These are phyloP conservation scores for Drosophila saltans DNA, from an alignment of 1,140 invertebrate species.

Conservation along the genomic window DNA sequence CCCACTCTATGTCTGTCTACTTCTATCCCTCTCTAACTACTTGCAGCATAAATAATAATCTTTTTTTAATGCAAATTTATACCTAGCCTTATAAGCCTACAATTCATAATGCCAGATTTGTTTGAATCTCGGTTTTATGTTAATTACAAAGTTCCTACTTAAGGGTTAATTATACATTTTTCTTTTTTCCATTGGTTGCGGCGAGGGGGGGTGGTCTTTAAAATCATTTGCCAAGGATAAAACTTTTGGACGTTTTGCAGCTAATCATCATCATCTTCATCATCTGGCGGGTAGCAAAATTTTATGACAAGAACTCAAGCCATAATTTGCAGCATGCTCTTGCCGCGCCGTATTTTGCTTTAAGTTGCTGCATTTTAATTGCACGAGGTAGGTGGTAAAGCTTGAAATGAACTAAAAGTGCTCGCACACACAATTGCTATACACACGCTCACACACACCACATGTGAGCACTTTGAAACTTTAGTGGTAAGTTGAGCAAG, in stretches of 20 bases:
- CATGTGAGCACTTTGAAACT: slow-evolving; percentile 17
- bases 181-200: slow-evolving; percentile 31
- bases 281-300: slow-evolving; percentile 37
- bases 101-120: slow-evolving; percentile 39
- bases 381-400: slow-evolving; percentile 49
- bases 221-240: slow-evolving; percentile 45
- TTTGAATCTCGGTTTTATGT: slow-evolving; percentile 47
- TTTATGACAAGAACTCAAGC: slow-evolving; percentile 45
- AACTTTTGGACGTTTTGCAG: slow-evolving; percentile 55
- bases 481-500: slow-evolving; percentile 29
- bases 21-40: background rate
- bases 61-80: slow-evolving; percentile 25
- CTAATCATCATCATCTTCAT: slow-evolving; percentile 63
- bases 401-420: slow-evolving; percentile 43
- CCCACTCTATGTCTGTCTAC: background rate
- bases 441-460: background rate
- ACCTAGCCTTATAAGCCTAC: slow-evolving; percentile 25
- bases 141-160: slow-evolving; percentile 64
- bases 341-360: background rate
- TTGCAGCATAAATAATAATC: slow-evolving; percentile 54
- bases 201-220: slow-evolving; percentile 5
- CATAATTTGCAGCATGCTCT: slow-evolving; percentile 47
- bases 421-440: slow-evolving; percentile 9
- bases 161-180: slow-evolving; percentile 62
- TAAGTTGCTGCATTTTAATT: slow-evolving; percentile 74